phyloP scores from a whole-genome alignment of 2,113 vertebrate species.

The Trematomus loennbergii region DNA sequence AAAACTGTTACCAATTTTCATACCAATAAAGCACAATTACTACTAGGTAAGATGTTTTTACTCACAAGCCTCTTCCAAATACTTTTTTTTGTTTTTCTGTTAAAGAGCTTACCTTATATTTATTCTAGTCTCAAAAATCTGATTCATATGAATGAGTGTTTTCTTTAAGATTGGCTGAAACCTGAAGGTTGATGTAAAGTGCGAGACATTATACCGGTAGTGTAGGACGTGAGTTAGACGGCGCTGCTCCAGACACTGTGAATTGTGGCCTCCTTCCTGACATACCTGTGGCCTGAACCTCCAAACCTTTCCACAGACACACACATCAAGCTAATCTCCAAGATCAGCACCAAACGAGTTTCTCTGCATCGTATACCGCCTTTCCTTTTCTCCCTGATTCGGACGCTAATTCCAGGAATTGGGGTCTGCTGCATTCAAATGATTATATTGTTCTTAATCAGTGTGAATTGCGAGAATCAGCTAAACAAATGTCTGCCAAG shows the following conservation, averaged over 20 bases:
- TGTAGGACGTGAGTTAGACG: constrained; percentile 75
- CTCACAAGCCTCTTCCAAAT: constrained; percentile 14
- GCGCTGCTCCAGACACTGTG: constrained; percentile 73
- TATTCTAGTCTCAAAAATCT: constrained; percentile 17
- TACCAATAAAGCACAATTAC: constrained; percentile 5
- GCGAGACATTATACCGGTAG: constrained; percentile 60
- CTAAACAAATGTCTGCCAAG: constrained; percentile 63
- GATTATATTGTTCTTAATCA: constrained; percentile 65
- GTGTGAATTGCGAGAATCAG: constrained; percentile 58
- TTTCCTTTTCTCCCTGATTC: constrained; percentile 36
- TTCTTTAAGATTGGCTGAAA: constrained; percentile 67
- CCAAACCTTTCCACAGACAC: constrained; percentile 80
- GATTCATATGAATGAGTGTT: constrained; percentile 47
- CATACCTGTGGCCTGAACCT: constrained; percentile 83
- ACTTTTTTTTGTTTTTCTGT: constrained; percentile 3
- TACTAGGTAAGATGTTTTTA: background rate
- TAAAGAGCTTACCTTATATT: constrained; percentile 13
- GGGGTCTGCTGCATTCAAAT: constrained; percentile 60
- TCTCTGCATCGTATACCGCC: constrained; percentile 64
- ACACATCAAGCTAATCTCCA: constrained; percentile 68
- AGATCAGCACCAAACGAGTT: constrained; percentile 71
- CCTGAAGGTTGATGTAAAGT: constrained; percentile 77
- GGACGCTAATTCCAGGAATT: constrained; percentile 71
- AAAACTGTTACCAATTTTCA: constrained; percentile 27
- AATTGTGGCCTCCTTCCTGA: constrained; percentile 81